Percentiles rank a stretch among this genome's conserved stretches.
phyloP scores from a whole-genome alignment of 2,113 vertebrate species.

The Setophaga petechia region DNA sequence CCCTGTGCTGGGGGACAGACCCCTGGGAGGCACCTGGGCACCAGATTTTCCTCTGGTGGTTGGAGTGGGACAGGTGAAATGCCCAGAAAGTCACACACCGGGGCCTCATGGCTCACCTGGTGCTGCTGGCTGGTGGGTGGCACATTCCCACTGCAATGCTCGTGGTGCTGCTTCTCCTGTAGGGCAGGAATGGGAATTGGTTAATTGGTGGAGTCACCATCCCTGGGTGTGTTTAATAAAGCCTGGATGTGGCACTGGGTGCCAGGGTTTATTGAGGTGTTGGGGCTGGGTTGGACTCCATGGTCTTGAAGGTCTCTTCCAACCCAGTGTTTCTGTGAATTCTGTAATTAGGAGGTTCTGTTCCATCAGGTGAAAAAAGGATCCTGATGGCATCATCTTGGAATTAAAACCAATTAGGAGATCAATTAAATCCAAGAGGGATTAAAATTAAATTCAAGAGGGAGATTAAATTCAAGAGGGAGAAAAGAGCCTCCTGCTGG shows the following conservation, averaged over 20 bases:
- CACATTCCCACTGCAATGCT: background rate
- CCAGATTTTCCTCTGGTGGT: background rate
- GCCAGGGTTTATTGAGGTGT: background rate
- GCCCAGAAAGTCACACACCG: accelerated
- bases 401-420: background rate
- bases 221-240: background rate
- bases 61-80: accelerated
- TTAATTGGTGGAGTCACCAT: background rate
- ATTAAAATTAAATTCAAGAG: background rate
- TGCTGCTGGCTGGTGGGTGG: background rate
- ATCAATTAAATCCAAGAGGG: background rate
- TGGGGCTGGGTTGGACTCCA: background rate
- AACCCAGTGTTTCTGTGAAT: background rate
- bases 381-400: background rate
- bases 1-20: too few species aligned
- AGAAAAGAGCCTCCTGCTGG: background rate
- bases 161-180: background rate
- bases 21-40: background rate
- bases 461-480: background rate
- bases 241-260: background rate
- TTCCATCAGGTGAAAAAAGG: background rate
- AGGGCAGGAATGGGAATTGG: background rate
- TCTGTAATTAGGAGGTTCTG: background rate
- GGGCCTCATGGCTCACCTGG: background rate
- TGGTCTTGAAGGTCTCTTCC: background rate